Evolutionary conservation across 2,113 vertebrate genomes (phyloP).

Genomic region (Myrmecophaga tridactyla): DNA sequence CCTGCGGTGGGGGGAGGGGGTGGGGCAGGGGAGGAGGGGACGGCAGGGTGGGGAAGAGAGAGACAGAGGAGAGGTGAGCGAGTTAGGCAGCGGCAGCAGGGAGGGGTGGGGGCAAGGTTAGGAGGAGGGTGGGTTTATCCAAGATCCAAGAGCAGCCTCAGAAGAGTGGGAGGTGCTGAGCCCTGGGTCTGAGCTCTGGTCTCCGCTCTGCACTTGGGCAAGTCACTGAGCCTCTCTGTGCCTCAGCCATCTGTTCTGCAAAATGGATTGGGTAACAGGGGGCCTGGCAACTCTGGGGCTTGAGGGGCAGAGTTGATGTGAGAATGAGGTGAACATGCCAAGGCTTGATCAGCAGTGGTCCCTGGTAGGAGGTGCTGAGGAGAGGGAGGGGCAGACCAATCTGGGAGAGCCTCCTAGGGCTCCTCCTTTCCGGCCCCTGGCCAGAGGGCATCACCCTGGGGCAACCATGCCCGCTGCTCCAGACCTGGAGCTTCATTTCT

Average conservation of each 20-base stretch:
- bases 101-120: conserved; percentile 62
- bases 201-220: conserved; percentile 38
- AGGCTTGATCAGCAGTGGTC: not conserved
- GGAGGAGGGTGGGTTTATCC: conserved; percentile 52
- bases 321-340: not conserved
- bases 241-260: not conserved
- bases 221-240: conserved; percentile 43
- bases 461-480: no score
- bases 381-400: not conserved
- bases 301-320: not conserved
- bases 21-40: conserved; percentile 59
- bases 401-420: not conserved
- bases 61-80: conserved; percentile 78
- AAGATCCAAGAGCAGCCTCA: conserved; percentile 22
- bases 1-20: conserved; percentile 84
- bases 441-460: not conserved
- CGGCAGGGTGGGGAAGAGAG: conserved; percentile 66
- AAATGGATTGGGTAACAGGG: not conserved
- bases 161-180: conserved; percentile 8
- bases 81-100: conserved; percentile 73
- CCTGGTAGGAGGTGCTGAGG: not conserved
- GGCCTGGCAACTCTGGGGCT: not conserved
- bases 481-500: not conserved
- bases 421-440: not conserved
- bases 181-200: conserved; percentile 23